These are phyloP conservation scores for Platysteira castanea DNA, from an alignment of 2,113 vertebrate species.

Conservation along the genomic window DNA sequence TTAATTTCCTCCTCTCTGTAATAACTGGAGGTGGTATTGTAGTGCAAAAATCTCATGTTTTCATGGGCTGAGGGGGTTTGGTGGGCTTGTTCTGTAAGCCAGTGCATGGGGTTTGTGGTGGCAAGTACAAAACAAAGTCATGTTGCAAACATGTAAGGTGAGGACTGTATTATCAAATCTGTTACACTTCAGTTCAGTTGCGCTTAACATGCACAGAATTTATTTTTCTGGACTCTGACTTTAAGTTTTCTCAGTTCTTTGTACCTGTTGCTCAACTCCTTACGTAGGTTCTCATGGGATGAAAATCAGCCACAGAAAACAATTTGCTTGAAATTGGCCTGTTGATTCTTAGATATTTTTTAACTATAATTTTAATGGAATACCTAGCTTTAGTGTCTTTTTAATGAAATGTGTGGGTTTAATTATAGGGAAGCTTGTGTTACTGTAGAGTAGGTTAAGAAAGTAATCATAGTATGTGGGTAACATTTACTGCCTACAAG, in stretches of 20 bases:
- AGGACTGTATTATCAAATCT: background rate
- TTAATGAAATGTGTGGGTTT: background rate
- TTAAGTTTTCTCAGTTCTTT: background rate
- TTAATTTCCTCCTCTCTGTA: background rate
- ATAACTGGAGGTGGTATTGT: background rate
- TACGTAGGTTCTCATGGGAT: rapidly evolving
- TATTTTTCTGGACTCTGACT: background rate
- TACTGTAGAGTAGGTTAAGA: background rate
- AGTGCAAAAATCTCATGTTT: background rate
- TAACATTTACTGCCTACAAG: background rate
- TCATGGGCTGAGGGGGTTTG: background rate
- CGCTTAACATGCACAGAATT: background rate
- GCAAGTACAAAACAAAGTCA: background rate
- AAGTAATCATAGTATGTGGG: background rate
- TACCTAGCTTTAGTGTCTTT: background rate
- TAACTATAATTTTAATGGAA: background rate
- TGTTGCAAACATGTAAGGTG: background rate
- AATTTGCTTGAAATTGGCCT: background rate
- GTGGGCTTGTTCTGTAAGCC: background rate
- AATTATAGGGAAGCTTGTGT: background rate
- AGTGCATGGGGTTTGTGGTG: rapidly evolving
- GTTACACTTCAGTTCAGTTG: background rate
- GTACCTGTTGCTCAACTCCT: background rate
- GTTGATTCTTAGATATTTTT: background rate
- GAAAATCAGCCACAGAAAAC: background rate